phyloP scores from a whole-genome alignment of 92 coral and sea anemone species.

The Bergia puertoricense region DNA sequence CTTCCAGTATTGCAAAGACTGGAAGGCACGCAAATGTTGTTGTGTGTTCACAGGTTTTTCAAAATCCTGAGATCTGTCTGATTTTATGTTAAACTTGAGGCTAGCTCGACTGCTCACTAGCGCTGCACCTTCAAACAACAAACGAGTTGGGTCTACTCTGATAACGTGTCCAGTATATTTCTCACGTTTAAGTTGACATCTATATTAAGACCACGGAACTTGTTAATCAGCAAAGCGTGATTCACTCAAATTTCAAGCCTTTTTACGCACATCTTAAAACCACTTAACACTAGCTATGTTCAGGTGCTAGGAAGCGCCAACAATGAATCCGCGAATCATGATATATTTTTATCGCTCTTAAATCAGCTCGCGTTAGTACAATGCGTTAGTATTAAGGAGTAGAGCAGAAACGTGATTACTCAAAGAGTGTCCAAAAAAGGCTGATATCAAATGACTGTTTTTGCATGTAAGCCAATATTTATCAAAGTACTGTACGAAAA shows the following conservation, averaged over 20 bases:
- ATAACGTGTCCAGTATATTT: constrained; percentile 18
- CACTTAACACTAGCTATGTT: background rate
- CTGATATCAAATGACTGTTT: constrained; percentile 18
- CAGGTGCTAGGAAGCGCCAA: background rate
- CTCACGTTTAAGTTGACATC: background rate
- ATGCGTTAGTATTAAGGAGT: background rate
- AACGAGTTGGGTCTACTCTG: background rate
- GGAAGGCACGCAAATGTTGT: background rate
- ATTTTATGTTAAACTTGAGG: background rate
- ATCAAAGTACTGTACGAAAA: constrained; percentile 44
- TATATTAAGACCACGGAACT: constrained; percentile 7
- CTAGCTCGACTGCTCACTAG: background rate
- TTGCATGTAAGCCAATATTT: constrained; percentile 39
- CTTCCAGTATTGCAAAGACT: background rate
- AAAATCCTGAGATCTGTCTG: background rate
- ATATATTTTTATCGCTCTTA: background rate
- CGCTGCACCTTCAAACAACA: background rate
- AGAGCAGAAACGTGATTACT: constrained; percentile 37
- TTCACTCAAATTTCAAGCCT: background rate
- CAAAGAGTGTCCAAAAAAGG: constrained; percentile 9
- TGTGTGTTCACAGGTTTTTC: background rate
- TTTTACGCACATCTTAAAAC: constrained; percentile 1
- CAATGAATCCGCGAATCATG: background rate
- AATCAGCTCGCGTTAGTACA: background rate
- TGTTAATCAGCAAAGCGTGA: background rate